Evolutionary conservation across 2,113 vertebrate genomes (phyloP), one percentile per base, ranked within the genome.

Genomic region (Microcebus ravelobensis): DNA sequence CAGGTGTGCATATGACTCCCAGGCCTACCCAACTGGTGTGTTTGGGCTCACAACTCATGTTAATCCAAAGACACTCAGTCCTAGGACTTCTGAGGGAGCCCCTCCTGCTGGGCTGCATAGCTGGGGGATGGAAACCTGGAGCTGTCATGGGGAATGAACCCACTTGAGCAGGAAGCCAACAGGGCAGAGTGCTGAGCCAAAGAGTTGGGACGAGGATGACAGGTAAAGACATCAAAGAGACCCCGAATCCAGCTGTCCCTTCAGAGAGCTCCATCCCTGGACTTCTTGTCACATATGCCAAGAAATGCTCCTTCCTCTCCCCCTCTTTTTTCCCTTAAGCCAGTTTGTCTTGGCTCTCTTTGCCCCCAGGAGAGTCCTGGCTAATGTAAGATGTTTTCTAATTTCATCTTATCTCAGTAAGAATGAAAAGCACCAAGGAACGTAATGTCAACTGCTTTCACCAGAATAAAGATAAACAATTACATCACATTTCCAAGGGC

Each of bases 311-410:
- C 57, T 34, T 8, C 57, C 79, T 42, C 45, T 29, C 34, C 5
- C 59, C n/a, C 5, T 1, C 11, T n/a, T 55, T 87, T 29, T 36
- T 87, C 70, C 7, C 93, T 48, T 57, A 67, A 81, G 88, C n/a
- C 67, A 73, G 88, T 87, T 68, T 92, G 73, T 92, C 83, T 89
- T 97, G 94, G 92, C 96, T 90, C 36, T 71, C 52, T 92, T 5
- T 82, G 59, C 18, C 55, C 90, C 91, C 73, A 15, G 6, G 89
- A 70, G 71, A 95, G 52, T 25, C 36, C 65, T 90, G 86, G 89
- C 89, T 96, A 87, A 94, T 42, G 29, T 71, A 67, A 87, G 74
- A 84, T 13, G 39, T 87, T 92, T 96, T 95, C 98, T 97, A 91
- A 96, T 90, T 95, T 76, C 74, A 94, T 87, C 89, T 96, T 88